Conservation (phyloP, 2,888 invertebrate species). For the Hyles lineata region DNA sequence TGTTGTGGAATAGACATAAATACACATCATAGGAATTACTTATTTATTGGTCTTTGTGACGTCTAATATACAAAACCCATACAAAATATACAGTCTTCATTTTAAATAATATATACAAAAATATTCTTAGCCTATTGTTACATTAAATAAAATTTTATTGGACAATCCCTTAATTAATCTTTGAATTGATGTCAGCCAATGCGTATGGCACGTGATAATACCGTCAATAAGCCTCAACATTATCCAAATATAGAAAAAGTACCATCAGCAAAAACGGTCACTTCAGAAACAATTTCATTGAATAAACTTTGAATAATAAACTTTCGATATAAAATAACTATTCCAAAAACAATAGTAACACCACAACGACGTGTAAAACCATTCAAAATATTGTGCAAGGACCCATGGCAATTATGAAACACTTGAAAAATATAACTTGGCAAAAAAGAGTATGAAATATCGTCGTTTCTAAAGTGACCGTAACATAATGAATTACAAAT, state of each 20-base stretch:
- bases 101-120: constrained; percentile 64
- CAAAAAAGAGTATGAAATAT: no score
- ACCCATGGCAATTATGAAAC: neutral
- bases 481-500: neutral
- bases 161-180: constrained; percentile 28
- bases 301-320: neutral
- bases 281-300: neutral
- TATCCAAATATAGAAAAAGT: constrained; percentile 18
- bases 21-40: constrained; percentile 27
- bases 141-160: constrained; percentile 23
- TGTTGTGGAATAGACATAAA: neutral
- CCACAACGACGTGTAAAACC: no score
- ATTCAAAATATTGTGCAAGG: no score
- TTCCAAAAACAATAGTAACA: no score
- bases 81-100: constrained; percentile 83
- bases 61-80: constrained; percentile 52
- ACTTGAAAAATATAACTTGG: neutral
- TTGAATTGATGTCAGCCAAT: constrained; percentile 39
- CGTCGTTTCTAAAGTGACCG: neutral
- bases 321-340: no score
- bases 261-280: neutral
- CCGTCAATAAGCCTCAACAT: constrained; percentile 41
- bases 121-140: constrained; percentile 40
- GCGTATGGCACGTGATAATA: constrained; percentile 27
- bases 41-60: constrained; percentile 31